Evolutionary conservation across 2,888 invertebrate genomes (phyloP).

Genomic region (Lochmaea crataegi): DNA sequence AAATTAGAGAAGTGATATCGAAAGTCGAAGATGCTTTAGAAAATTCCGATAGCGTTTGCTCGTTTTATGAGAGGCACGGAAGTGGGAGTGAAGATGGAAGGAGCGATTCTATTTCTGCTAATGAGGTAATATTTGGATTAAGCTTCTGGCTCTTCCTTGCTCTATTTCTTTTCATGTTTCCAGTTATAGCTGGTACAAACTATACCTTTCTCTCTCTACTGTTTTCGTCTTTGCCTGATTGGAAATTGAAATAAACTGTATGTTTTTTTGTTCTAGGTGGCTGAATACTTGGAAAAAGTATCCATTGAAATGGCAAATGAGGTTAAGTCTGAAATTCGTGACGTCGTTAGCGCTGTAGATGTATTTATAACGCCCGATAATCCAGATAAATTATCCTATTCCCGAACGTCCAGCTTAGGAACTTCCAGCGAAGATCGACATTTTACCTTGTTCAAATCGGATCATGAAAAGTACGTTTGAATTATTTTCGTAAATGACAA

Average conservation of each 20-base stretch:
- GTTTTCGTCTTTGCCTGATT: no score
- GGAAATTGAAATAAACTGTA: background rate
- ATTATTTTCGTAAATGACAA: background rate
- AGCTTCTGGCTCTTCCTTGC: no score
- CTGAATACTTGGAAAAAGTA: conserved; percentile 82
- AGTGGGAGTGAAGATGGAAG: conserved; percentile 73
- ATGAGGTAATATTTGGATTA: conserved; percentile 63
- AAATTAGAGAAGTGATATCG: conserved; percentile 83
- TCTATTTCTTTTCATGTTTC: no score
- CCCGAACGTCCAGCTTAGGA: conserved; percentile 55
- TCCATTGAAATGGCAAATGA: conserved; percentile 83
- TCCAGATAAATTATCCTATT: conserved; percentile 58
- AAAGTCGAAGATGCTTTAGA: conserved; percentile 83
- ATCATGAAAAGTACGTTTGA: conserved; percentile 38
- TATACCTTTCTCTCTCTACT: no score
- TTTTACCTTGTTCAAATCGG: conserved; percentile 51
- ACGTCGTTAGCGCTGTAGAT: conserved; percentile 79
- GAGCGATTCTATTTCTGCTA: conserved; percentile 78
- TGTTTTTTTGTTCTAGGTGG: conserved; percentile 64
- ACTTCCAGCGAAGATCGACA: conserved; percentile 54
- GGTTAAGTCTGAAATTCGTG: conserved; percentile 81
- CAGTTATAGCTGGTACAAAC: no score
- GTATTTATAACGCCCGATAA: conserved; percentile 65
- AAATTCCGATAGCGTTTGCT: conserved; percentile 70
- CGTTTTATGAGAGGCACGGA: conserved; percentile 59